A percentile compares a stretch with the other conserved stretches of the same genome.
Conservation (phyloP, 2,888 invertebrate species). For the Chaetogeoica ovagalla region DNA sequence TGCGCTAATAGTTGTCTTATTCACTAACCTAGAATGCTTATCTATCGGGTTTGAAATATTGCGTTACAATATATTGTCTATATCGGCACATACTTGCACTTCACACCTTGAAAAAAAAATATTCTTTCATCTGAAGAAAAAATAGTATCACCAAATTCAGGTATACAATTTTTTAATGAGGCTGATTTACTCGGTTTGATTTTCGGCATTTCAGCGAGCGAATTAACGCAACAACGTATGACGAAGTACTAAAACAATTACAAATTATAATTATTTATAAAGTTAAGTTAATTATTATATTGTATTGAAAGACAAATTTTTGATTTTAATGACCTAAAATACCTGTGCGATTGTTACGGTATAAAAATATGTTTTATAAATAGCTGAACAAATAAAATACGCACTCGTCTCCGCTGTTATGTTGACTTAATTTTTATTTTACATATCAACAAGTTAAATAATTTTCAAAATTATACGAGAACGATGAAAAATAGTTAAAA, state of each 20-base stretch:
- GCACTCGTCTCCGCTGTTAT: too few species aligned
- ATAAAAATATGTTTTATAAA: not conserved
- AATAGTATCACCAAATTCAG: not conserved
- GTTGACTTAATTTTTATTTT: too few species aligned
- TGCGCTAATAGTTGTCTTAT: too few species aligned
- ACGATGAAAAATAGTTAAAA: too few species aligned
- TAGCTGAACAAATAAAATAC: too few species aligned
- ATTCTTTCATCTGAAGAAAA: not conserved
- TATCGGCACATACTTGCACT: not conserved
- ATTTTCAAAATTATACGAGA: too few species aligned
- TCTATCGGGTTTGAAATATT: not conserved
- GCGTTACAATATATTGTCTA: not conserved
- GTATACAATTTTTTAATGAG: not conserved
- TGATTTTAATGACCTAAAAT: conserved; percentile 7
- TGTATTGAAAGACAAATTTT: not conserved
- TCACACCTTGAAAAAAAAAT: conserved; percentile 6
- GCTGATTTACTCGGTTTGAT: not conserved
- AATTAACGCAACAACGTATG: not conserved
- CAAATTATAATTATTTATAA: not conserved
- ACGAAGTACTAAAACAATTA: not conserved
- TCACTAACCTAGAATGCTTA: too few species aligned
- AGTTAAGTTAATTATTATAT: not conserved
- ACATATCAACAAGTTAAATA: too few species aligned
- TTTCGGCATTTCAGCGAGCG: conserved; percentile 1
- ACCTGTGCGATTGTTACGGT: not conserved